These are phyloP conservation scores for Metopolophium dirhodum DNA, from an alignment of 1,140 invertebrate genomes.

Conservation along the genomic window DNA sequence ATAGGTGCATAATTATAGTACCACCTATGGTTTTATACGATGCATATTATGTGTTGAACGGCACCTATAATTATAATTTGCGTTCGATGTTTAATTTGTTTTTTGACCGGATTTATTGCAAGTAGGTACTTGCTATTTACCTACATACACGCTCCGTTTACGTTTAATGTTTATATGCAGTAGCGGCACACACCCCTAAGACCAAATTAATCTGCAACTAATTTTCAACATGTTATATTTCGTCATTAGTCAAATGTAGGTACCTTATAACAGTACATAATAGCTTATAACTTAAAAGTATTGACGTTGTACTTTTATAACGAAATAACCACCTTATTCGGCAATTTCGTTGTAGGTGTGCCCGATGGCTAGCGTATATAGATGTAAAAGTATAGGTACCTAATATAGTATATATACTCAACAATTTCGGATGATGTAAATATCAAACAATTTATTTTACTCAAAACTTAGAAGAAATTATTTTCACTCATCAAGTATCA, in stretches of 20 bases:
- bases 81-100: background rate
- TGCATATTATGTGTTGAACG: background rate
- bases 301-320: background rate
- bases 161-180: background rate
- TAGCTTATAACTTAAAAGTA: background rate
- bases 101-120: background rate
- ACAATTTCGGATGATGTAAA: background rate
- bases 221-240: background rate
- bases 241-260: background rate
- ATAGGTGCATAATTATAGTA: slow-evolving; percentile 3
- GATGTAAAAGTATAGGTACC: background rate
- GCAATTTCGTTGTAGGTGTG: background rate
- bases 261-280: background rate
- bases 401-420: background rate
- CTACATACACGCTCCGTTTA: background rate
- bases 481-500: too few species aligned
- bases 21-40: background rate
- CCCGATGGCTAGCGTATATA: background rate
- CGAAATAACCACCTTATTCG: background rate
- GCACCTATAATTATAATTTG: background rate
- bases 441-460: background rate
- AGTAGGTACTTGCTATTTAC: background rate
- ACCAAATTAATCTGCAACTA: background rate
- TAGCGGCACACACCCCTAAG: background rate
- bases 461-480: too few species aligned